Evolutionary conservation across 2,797 vertebrate genomes (phyloP), one percentile per base, ranked within the genome.

Genomic region (Premnoplex brunnescens): DNA sequence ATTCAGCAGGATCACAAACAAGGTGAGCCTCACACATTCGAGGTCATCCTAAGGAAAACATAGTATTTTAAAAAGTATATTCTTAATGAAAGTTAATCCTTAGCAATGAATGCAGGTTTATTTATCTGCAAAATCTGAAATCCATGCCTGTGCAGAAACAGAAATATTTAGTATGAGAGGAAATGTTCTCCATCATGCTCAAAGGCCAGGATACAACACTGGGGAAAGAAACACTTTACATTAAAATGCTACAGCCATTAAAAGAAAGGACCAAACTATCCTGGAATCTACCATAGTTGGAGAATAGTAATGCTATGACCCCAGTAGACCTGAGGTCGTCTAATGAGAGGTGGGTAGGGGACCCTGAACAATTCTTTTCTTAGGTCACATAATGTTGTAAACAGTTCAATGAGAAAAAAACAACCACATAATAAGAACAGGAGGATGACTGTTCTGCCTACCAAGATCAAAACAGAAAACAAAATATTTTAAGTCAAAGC

Each of bases 21-120:
- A 78, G 27, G 0, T 36, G 41, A 51, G 22, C 32, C 18, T 23
- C 72, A 43, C 27, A 72, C 3, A 1, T 67, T 60, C 1, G 0
- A 67, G 37, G 23, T 88, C 22, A 92, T 68, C 43, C 28, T 60
- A 37, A 28, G 18, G 13, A 26, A 90, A 82, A 59, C 32, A 46
- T 2, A 24, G 19, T 26, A 46, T 32, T 88, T 72, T 34, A 4
- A 54, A 39, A 93, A 76, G 21, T 28, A 7, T 60, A 55, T 63
- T 75, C 26, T 73, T 58, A 39, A 37, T 34, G 16, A 58, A 41
- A 54, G 28, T 36, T 27, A 27, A 68, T 58, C n/a, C 28, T 56
- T 62, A 44, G 22, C 34, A 76, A 72, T 7, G 4, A 79, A 68
- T 32, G 27, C 12, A 54, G n/a, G 21, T 88, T 46, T 22, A 44